Evolutionary conservation across 2,888 invertebrate genomes (phyloP).

Genomic region (Hemaris fuciformis): DNA sequence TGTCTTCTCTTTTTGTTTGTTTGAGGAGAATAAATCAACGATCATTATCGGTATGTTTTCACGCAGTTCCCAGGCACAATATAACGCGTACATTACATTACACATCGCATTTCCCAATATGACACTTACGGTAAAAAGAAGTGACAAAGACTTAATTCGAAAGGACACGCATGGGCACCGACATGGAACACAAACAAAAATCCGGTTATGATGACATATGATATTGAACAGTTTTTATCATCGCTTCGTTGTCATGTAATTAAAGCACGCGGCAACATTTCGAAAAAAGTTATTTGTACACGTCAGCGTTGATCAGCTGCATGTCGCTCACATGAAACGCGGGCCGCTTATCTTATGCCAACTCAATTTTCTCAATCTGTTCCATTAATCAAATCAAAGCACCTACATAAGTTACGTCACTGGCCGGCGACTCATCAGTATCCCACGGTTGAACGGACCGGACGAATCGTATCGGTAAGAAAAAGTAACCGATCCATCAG

Average conservation of each 20-base stretch:
- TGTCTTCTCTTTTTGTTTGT: constrained; percentile 2
- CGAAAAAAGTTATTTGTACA: constrained; percentile 46
- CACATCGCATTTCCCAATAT: constrained; percentile 6
- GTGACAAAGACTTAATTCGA: neutral
- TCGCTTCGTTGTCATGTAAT: constrained; percentile 49
- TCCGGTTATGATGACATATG: constrained; percentile 30
- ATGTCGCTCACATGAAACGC: constrained; percentile 51
- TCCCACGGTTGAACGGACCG: constrained; percentile 58
- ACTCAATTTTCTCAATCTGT: constrained; percentile 65
- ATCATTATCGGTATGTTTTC: neutral
- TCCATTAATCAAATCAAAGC: constrained; percentile 67
- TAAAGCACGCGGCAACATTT: constrained; percentile 49
- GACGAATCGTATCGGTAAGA: constrained; percentile 43
- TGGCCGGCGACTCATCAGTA: constrained; percentile 40
- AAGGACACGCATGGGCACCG: constrained; percentile 12
- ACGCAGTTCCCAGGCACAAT: neutral
- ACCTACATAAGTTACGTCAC: constrained; percentile 47
- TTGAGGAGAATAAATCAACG: neutral
- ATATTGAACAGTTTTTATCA: constrained; percentile 19
- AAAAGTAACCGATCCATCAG: constrained; percentile 49
- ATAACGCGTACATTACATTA: neutral
- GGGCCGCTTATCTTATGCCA: constrained; percentile 56
- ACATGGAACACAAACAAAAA: constrained; percentile 25
- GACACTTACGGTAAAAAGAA: neutral
- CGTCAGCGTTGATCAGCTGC: constrained; percentile 46